These are phyloP conservation scores for Drosophila littoralis DNA, from an alignment of 1,140 invertebrate species.

Conservation along the genomic window DNA sequence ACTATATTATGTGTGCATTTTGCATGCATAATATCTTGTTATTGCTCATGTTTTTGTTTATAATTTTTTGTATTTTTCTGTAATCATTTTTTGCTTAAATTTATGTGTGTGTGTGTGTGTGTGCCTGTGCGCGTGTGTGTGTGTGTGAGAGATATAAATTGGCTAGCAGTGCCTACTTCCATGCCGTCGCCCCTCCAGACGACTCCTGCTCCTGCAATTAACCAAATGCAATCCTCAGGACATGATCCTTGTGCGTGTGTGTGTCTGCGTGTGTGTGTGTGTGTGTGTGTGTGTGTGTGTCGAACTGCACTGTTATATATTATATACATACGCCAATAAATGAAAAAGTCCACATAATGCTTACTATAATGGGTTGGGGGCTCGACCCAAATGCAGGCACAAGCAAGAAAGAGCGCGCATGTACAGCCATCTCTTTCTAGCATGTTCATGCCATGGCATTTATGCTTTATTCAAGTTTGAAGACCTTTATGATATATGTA, in stretches of 20 bases:
- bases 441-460: no score
- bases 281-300: conserved; percentile 6
- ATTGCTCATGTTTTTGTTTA: conserved; percentile 13
- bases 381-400: no score
- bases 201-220: no score
- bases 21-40: conserved; percentile 7
- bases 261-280: neutral
- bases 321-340: conserved; percentile 41
- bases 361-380: no score
- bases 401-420: no score
- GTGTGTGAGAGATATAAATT: neutral
- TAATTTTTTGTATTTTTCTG: neutral
- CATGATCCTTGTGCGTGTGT: neutral
- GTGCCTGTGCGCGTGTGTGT: neutral
- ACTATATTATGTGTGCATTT: conserved; percentile 1
- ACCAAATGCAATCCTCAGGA: neutral
- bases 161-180: no score
- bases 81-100: conserved; percentile 12
- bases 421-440: no score
- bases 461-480: no score
- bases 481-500: no score
- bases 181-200: no score
- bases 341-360: neutral
- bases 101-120: neutral
- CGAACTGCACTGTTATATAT: conserved; percentile 45